Evolutionary conservation across 2,888 invertebrate genomes (phyloP), one percentile per base, ranked within the genome.

Genomic region (Lapara coniferarum): DNA sequence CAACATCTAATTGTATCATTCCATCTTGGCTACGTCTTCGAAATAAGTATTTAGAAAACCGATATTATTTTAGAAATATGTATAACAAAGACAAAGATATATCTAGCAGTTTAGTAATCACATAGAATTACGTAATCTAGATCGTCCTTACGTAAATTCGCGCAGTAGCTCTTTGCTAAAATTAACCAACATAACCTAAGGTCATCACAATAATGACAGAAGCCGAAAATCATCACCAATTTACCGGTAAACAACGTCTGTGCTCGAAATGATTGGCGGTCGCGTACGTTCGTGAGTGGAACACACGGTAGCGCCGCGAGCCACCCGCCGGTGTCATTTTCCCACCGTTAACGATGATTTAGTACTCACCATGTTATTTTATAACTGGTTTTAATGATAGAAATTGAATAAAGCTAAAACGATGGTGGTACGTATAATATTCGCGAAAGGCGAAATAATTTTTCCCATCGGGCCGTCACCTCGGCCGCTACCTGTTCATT

Each of bases 401-500:
- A 56, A 56, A 10, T 56, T 12, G 25, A 25, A 25, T 13, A 25
- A 25, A 25, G 25, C 16, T 55, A 12, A 30, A 12, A 13, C 56
- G 6, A 6, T 56, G 51, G 49, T 46, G 25, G 57, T n/a, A 58
- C 66, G 52, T 16, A 25, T 56, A 58, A 37, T 16, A 67, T 66
- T 69, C 66, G 52, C 66, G 19, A 70, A 59, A 56, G 55, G 66
- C 69, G 66, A 72, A 73, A 73, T 74, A 74, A 72, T 73, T 73
- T 76, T 77, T 76, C 75, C 79, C 81, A 81, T 80, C 84, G 82
- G 85, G 83, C 86, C 84, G 85, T 85, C 82, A 84, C 83, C 83
- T 80, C 80, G 91, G 91, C 90, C 80, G 92, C 92, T 91, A 92
- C 92, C 92, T 92, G 92, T 90, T 88, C 90, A 90, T 90, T 92